phyloP scores from a whole-genome alignment of 2,797 vertebrate species.

The Streptopelia turtur region DNA sequence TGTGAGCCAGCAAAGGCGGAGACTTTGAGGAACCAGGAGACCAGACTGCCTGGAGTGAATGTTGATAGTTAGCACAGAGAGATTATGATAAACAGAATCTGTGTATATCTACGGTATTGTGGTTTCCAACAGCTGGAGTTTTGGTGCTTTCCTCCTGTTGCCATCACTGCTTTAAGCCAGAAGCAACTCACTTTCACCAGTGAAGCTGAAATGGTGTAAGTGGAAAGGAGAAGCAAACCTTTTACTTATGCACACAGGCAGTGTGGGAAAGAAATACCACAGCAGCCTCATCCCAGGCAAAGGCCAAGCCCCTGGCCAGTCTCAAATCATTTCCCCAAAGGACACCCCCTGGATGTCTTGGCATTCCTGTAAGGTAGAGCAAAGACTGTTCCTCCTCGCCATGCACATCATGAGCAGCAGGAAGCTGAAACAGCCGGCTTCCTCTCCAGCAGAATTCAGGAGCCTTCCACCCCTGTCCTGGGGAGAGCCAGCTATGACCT shows the following conservation, averaged over 20 bases:
- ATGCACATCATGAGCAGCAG: background rate
- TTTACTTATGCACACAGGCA: background rate
- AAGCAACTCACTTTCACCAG: background rate
- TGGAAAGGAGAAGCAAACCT: background rate
- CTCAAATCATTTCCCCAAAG: background rate
- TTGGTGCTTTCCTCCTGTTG: background rate
- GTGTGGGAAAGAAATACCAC: background rate
- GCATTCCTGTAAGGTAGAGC: background rate
- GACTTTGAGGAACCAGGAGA: background rate
- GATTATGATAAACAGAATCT: background rate
- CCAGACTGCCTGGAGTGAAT: background rate
- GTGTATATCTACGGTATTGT: background rate
- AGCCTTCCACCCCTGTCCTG: background rate
- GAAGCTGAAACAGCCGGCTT: background rate
- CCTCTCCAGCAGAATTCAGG: rapidly evolving
- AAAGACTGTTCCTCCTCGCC: background rate
- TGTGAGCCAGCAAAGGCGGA: background rate
- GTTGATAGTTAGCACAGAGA: background rate
- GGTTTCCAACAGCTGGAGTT: background rate
- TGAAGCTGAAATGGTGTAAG: background rate
- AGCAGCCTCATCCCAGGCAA: background rate
- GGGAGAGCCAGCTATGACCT: background rate
- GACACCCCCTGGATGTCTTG: background rate
- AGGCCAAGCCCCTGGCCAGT: background rate
- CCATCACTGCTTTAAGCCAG: background rate